Percentiles rank a stretch among this genome's conserved stretches.
Conservation (phyloP, 2,888 invertebrate genomes). For the Amiota communis region DNA sequence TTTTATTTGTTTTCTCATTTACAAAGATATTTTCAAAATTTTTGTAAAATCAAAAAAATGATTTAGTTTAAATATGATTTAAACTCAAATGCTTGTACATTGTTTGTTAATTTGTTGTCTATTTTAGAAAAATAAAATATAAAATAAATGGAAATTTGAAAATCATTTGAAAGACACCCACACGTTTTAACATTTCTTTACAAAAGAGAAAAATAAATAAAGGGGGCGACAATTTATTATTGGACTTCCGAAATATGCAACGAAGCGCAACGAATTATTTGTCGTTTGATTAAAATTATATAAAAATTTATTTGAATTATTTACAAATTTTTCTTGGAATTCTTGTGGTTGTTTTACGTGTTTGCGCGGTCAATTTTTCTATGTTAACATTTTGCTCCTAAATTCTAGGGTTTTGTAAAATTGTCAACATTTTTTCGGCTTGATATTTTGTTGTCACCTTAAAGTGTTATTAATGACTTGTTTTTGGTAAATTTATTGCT, state of each 20-base stretch:
- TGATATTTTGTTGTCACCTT: slow-evolving; percentile 52
- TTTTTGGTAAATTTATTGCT: slow-evolving; percentile 71
- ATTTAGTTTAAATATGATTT: slow-evolving; percentile 28
- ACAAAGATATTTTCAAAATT: slow-evolving; percentile 59
- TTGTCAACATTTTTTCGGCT: slow-evolving; percentile 9
- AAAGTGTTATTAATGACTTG: slow-evolving; percentile 72
- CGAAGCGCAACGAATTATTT: slow-evolving; percentile 61
- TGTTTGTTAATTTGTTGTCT: slow-evolving; percentile 23
- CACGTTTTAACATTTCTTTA: background rate
- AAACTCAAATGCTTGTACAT: slow-evolving; percentile 58
- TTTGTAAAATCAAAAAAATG: background rate
- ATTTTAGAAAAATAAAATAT: background rate
- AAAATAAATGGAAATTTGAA: background rate
- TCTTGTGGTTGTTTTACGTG: slow-evolving; percentile 41
- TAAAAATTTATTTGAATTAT: slow-evolving; percentile 36
- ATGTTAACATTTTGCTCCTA: slow-evolving; percentile 45
- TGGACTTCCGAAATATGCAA: slow-evolving; percentile 41
- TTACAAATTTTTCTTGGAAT: slow-evolving; percentile 58
- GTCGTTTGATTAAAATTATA: slow-evolving; percentile 32
- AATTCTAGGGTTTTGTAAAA: background rate
- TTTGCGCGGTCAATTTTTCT: slow-evolving; percentile 62
- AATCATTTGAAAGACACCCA: background rate
- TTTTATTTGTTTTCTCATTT: slow-evolving; percentile 34
- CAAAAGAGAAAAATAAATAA: too few species aligned
- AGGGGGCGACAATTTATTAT: too few species aligned